phyloP scores from a whole-genome alignment of 2,113 vertebrate genomes.

The Coturnix japonica region DNA sequence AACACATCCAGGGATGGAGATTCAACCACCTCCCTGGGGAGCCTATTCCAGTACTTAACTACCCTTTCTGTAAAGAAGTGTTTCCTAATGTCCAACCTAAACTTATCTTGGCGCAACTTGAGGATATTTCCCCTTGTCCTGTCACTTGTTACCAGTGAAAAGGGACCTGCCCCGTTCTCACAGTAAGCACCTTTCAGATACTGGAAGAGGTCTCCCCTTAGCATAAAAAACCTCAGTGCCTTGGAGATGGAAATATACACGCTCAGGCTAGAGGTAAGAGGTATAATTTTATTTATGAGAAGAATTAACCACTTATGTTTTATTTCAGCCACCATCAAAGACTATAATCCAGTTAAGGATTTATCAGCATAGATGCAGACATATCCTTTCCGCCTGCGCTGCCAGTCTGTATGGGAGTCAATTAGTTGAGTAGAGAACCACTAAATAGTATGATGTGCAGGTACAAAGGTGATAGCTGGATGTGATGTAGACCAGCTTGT shows the following conservation, averaged over 20 bases:
- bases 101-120: too few relatives aligned
- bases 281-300: not conserved
- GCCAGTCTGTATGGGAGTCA: not conserved
- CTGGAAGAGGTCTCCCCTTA: too few relatives aligned
- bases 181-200: too few relatives aligned
- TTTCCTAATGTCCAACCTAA: too few relatives aligned
- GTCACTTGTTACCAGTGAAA: too few relatives aligned
- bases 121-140: too few relatives aligned
- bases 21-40: too few relatives aligned
- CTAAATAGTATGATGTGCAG: rapidly evolving
- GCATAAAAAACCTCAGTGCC: not conserved
- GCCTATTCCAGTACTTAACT: too few relatives aligned
- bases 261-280: not conserved
- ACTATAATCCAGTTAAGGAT: not conserved
- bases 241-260: not conserved
- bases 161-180: too few relatives aligned
- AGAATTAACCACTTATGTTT: not conserved
- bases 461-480: not conserved
- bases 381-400: not conserved
- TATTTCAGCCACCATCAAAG: not conserved
- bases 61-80: too few relatives aligned
- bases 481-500: not conserved
- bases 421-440: not conserved
- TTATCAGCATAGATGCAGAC: not conserved
- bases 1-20: too few relatives aligned